Conservation (phyloP, 2,113 vertebrate genomes). For the Sapayoa aenigma region DNA sequence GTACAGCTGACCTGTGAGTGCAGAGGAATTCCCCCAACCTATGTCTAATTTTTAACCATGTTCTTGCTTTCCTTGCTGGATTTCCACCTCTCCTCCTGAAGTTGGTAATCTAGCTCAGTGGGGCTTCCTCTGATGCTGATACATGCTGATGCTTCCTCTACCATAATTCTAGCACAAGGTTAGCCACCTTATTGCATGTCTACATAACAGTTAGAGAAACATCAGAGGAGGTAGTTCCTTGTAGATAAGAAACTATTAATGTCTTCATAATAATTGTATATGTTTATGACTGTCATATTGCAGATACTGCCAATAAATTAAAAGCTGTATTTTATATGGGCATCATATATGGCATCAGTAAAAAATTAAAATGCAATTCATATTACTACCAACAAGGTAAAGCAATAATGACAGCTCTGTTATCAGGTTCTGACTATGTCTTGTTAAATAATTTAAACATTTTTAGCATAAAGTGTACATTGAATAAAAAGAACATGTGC, state of each 20-base stretch:
- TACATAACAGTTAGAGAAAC: not conserved
- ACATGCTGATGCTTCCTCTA: not conserved
- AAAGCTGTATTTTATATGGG: not conserved
- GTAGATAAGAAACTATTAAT: not conserved
- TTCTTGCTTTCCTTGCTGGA: not conserved
- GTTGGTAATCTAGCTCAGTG: not conserved
- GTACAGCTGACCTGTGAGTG: not conserved
- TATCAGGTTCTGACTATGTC: not conserved
- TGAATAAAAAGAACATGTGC: not conserved
- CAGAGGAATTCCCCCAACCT: not conserved
- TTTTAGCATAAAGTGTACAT: not conserved
- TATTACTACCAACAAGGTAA: not conserved
- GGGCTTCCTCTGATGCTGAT: too few relatives aligned
- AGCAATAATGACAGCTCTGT: not conserved
- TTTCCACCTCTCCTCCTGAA: not conserved
- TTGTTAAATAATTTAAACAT: conserved; percentile 7
- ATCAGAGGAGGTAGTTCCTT: not conserved
- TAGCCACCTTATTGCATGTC: not conserved
- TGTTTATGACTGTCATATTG: not conserved
- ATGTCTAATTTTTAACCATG: not conserved
- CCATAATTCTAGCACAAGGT: not conserved
- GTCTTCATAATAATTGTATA: not conserved
- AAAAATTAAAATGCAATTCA: not conserved
- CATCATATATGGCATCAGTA: not conserved
- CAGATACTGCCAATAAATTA: not conserved